Percentiles rank a stretch among this genome's conserved stretches.
Conservation (phyloP, 2,888 invertebrate genomes). For the Resseliella maxima region DNA sequence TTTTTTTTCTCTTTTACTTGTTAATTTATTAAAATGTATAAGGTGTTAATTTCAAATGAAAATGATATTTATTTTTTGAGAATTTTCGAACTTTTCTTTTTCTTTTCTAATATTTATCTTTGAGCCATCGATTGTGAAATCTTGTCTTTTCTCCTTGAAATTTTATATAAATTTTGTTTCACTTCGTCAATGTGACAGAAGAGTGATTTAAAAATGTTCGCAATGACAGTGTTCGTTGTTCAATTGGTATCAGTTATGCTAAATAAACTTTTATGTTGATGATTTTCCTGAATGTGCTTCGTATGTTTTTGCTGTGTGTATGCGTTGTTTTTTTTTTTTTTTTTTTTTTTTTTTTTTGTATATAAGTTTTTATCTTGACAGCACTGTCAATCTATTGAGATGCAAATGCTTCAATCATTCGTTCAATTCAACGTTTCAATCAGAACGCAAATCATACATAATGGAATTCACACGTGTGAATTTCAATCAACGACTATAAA, state of each 20-base stretch:
- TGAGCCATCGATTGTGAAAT: too few species aligned
- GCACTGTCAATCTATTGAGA: constrained; percentile 9
- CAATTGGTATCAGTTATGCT: not conserved
- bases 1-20: too few species aligned
- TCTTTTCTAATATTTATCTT: too few species aligned
- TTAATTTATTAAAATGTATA: too few species aligned
- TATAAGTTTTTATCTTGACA: constrained; percentile 28
- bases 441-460: constrained; percentile 22
- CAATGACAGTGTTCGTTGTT: not conserved
- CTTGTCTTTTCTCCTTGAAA: too few species aligned
- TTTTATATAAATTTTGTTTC: too few species aligned
- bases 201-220: not conserved
- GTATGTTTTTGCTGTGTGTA: not conserved
- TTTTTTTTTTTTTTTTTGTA: not conserved
- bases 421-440: not conserved
- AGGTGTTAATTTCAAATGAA: too few species aligned
- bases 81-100: too few species aligned
- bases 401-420: constrained; percentile 39
- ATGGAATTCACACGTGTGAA: constrained; percentile 30
- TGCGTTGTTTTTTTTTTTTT: not conserved
- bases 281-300: not conserved
- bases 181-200: not conserved
- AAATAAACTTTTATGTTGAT: constrained; percentile 25
- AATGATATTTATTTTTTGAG: too few species aligned
- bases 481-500: not conserved